Conservation (phyloP, 2,888 invertebrate species). For the Neocrepidodera transversa region DNA sequence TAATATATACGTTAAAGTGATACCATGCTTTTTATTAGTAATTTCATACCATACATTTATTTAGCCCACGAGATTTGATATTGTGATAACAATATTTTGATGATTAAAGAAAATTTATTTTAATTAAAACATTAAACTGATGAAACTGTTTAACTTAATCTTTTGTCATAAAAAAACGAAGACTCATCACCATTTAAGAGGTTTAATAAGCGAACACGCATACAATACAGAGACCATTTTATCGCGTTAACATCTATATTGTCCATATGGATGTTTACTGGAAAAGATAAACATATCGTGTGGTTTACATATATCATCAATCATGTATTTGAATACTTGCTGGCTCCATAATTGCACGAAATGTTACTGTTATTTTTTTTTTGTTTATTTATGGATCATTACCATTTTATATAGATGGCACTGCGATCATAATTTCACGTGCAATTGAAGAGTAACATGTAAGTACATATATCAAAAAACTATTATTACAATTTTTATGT, state of each 20-base stretch:
- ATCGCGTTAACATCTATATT: constrained; percentile 44
- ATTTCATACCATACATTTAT: too few species aligned
- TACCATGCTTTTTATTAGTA: too few species aligned
- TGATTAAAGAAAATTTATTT: too few species aligned
- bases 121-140: too few species aligned
- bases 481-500: neutral
- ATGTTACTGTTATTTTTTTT: constrained; percentile 1
- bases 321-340: constrained; percentile 33
- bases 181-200: constrained; percentile 14
- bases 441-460: neutral
- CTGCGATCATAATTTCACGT: neutral
- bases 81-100: too few species aligned
- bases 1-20: too few species aligned
- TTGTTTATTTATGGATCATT: constrained; percentile 12
- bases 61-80: too few species aligned
- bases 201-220: constrained; percentile 17
- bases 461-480: neutral
- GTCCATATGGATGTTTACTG: constrained; percentile 45
- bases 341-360: constrained; percentile 17
- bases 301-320: constrained; percentile 33
- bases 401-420: neutral
- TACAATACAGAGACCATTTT: constrained; percentile 25
- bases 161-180: neutral
- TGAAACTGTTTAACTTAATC: too few species aligned
- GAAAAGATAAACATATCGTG: constrained; percentile 42